Evolutionary conservation across 1,140 invertebrate species (phyloP).

Genomic region (Daktulosphaira vitifoliae): DNA sequence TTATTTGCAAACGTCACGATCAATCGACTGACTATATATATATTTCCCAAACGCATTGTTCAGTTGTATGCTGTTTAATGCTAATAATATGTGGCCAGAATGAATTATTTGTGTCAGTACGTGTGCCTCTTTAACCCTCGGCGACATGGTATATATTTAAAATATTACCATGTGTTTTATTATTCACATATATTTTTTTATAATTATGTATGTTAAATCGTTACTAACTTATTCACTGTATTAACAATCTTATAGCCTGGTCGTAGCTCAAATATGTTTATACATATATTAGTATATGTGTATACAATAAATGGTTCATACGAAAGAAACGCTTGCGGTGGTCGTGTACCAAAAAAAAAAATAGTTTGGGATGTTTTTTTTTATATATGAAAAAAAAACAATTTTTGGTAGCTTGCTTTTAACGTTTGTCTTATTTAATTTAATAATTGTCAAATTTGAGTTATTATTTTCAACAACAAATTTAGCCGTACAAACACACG

Average conservation of each 20-base stretch:
- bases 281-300: too few relatives aligned
- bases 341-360: conserved; percentile 22
- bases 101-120: too few relatives aligned
- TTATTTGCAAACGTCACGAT: too few relatives aligned
- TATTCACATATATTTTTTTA: neutral
- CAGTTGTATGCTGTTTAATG: too few relatives aligned
- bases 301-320: conserved; percentile 3
- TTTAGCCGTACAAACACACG: conserved; percentile 32
- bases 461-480: conserved; percentile 17
- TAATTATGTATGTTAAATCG: neutral
- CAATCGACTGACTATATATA: too few relatives aligned
- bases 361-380: conserved; percentile 33
- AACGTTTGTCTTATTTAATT: conserved; percentile 31
- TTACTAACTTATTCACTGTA: neutral
- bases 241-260: conserved; percentile 33
- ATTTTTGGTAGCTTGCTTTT: conserved; percentile 33
- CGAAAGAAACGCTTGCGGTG: conserved; percentile 22
- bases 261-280: conserved; percentile 15
- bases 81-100: too few relatives aligned
- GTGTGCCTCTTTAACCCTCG: too few relatives aligned
- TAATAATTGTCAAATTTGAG: neutral
- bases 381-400: conserved; percentile 6
- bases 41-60: too few relatives aligned
- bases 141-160: too few relatives aligned
- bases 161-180: too few relatives aligned